Evolutionary conservation across 2,888 invertebrate genomes (phyloP).

Genomic region (Oligia latruncula): DNA sequence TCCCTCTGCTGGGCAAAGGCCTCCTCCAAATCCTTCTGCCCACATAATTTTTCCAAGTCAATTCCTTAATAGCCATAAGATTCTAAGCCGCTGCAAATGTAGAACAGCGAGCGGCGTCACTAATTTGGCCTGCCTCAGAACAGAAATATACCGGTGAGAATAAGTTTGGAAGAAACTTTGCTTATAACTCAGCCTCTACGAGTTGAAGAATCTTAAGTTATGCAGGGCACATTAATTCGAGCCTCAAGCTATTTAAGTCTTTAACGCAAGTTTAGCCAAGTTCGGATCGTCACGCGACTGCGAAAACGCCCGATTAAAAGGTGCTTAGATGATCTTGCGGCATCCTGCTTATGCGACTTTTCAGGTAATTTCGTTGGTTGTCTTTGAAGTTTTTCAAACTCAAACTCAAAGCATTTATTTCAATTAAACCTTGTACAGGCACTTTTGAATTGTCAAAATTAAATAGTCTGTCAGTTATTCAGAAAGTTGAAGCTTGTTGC

Average conservation of each 20-base stretch:
- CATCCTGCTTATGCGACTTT: neutral
- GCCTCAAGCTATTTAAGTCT: slow-evolving; percentile 17
- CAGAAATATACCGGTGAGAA: slow-evolving; percentile 11
- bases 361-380: neutral
- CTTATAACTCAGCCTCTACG: slow-evolving; percentile 12
- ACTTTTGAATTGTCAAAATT: no score
- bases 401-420: no score
- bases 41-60: neutral
- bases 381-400: neutral
- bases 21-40: no score
- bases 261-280: slow-evolving; percentile 4
- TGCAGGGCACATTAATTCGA: slow-evolving; percentile 12
- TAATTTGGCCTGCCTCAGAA: slow-evolving; percentile 20
- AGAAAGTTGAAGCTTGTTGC: no score
- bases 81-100: neutral
- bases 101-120: slow-evolving; percentile 27
- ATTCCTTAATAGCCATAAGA: neutral
- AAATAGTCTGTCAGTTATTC: no score
- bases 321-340: neutral
- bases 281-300: slow-evolving; percentile 8
- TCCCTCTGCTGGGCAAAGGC: no score
- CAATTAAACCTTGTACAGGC: no score
- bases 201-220: slow-evolving; percentile 22
- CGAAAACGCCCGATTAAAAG: neutral
- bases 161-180: slow-evolving; percentile 37